phyloP scores from a whole-genome alignment of 2,797 vertebrate species.

The Benthosema pterotum region DNA sequence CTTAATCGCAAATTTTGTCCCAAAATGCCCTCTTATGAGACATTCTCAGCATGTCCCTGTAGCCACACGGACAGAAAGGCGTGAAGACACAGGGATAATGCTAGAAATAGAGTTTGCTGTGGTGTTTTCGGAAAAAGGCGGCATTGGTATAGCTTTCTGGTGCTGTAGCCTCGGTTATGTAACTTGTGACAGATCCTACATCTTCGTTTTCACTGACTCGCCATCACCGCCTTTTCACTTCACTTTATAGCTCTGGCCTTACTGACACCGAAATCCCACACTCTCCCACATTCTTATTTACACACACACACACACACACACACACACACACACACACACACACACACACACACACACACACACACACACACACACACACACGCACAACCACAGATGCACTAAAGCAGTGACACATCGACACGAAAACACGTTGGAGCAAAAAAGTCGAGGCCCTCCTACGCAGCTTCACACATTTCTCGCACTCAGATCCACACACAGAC shows the following conservation, averaged over 20 bases:
- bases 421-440: background rate
- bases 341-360: conserved; percentile 2
- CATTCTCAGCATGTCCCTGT: too few relatives aligned
- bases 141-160: too few relatives aligned
- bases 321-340: conserved; percentile 1
- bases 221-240: conserved; percentile 39
- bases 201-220: conserved; percentile 19
- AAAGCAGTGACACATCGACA: background rate
- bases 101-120: too few relatives aligned
- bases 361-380: conserved; percentile 5
- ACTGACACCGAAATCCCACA: conserved; percentile 22
- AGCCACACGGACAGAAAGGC: too few relatives aligned
- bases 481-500: too few relatives aligned
- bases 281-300: conserved; percentile 12
- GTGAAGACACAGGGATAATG: too few relatives aligned
- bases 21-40: too few relatives aligned
- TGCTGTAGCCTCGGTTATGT: too few relatives aligned
- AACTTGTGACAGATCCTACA: background rate
- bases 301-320: background rate
- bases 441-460: conserved; percentile 1
- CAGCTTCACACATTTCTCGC: too few relatives aligned
- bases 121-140: too few relatives aligned
- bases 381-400: background rate
- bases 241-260: conserved; percentile 40
- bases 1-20: too few relatives aligned